These are phyloP conservation scores for Brachionichthys hirsutus DNA, from an alignment of 2,113 vertebrate genomes.

Conservation along the genomic window DNA sequence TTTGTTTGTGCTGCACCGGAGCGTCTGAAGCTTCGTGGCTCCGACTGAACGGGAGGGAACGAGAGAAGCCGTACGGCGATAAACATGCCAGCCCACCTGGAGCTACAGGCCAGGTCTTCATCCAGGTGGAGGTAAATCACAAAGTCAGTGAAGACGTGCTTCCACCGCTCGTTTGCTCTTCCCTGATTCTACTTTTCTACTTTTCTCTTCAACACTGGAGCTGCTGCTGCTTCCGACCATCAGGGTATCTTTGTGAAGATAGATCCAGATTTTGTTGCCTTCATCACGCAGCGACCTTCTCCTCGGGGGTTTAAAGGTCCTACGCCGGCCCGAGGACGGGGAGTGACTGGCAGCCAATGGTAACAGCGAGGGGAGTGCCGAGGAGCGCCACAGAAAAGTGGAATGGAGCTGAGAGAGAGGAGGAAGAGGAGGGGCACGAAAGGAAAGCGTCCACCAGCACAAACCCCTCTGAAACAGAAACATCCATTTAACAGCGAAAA, in stretches of 20 bases:
- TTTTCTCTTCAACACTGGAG: no score
- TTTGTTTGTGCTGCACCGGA: conserved; percentile 49
- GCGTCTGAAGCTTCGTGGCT: conserved; percentile 50
- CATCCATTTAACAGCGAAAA: conserved; percentile 70
- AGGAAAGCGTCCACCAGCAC: conserved; percentile 56
- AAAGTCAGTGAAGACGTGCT: no score
- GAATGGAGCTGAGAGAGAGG: conserved; percentile 8
- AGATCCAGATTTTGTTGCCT: no score
- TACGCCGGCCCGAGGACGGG: not conserved
- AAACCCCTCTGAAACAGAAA: conserved; percentile 73
- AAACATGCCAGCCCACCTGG: conserved; percentile 40
- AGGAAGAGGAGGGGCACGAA: conserved; percentile 5
- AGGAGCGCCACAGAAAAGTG: conserved; percentile 7
- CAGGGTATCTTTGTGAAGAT: no score
- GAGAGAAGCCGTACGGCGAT: conserved; percentile 50
- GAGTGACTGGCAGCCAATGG: conserved; percentile 25
- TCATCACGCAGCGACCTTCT: no score
- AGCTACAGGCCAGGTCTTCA: conserved; percentile 25
- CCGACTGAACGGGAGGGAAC: conserved; percentile 61
- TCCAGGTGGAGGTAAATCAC: conserved; percentile 24
- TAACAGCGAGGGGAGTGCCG: conserved; percentile 7
- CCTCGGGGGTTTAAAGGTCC: conserved; percentile 49
- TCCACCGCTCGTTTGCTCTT: no score
- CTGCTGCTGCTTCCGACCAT: no score
- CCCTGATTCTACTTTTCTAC: not conserved